Conservation (phyloP, 2,113 vertebrate species). For the Sinocyclocheilus rhinocerous region DNA sequence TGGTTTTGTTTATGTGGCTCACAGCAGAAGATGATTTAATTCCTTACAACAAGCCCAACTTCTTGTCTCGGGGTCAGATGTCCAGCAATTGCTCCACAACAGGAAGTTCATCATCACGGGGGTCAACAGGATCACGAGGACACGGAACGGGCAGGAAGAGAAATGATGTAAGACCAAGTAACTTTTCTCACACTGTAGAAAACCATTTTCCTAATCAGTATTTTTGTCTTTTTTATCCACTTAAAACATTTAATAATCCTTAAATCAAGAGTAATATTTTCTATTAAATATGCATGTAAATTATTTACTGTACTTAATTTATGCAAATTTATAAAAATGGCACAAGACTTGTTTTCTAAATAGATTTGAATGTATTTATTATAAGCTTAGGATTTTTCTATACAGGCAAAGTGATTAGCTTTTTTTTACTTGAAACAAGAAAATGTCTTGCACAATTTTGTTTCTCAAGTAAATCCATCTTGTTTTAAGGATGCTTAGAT, state of each 20-base stretch:
- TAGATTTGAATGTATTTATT: background rate
- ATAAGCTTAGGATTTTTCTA: background rate
- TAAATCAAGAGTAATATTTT: background rate
- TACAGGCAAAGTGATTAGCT: background rate
- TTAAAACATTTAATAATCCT: background rate
- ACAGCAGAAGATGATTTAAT: conserved; percentile 79
- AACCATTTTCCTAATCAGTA: background rate
- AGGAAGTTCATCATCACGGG: conserved; percentile 89
- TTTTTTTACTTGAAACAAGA: background rate
- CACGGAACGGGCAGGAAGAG: conserved; percentile 77
- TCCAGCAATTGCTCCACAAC: conserved; percentile 88
- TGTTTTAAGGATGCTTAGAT: background rate
- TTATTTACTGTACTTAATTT: background rate
- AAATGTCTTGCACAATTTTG: background rate
- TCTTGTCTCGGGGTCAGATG: conserved; percentile 80
- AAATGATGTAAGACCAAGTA: conserved; percentile 71
- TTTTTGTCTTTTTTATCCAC: background rate
- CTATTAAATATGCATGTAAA: background rate
- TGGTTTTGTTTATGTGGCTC: conserved; percentile 22
- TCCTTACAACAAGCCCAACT: conserved; percentile 77
- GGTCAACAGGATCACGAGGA: conserved; percentile 84
- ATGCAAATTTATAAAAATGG: background rate
- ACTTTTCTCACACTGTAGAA: background rate
- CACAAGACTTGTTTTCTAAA: background rate
- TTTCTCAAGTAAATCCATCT: too few species aligned